Base-by-base conservation (phyloP, 2,888 invertebrate genomes). In the Heteropelma amictum region DNA sequence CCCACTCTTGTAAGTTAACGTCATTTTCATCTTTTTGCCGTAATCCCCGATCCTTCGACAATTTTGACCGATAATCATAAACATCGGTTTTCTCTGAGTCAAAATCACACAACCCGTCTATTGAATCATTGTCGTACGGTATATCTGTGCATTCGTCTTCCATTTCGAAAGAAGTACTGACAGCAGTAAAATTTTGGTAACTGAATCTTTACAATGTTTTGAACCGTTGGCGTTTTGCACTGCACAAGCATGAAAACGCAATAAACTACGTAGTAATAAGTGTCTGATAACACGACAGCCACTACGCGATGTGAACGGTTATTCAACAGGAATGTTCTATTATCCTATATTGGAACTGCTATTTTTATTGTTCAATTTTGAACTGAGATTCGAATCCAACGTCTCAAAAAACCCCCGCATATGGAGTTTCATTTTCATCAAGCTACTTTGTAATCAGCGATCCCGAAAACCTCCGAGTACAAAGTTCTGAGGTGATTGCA, bases 31-130 rank as follows among this genome's bases (percentile, higher is more conserved):
- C 45, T 33, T 47, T 8, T 42, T 42, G 42, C 19, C 14, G 42
- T 42, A 42, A 42, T 19, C 42, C 19, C 8, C 42, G 42, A 42
- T 7, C 42, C 42, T 42, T 42, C 42, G 19, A 42, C 42, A 42
- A 42, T 42, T 42, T 42, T 42, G 42, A 42, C 19, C 19, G 42
- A 42, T 42, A 26, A 51, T 51, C 51, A 14, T 51, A 19, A 51
- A 30, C 26, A 51, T 30, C 51, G 33, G 28, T 42, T 42, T 42
- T 6, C 42, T 42, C 42, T 42, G 42, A 42, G 14, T 19, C 19
- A 42, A 17, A 42, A 42, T 42, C 42, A 42, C 42, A 42, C 42
- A 42, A 19, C 42, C 19, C 42, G 19, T 42, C 42, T 42, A 42
- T 42, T 42, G 19, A 42, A 8, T 19, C 42, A 42, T 42, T 42